phyloP scores from a whole-genome alignment of 1,140 invertebrate species.

The Procambarus virginalis region DNA sequence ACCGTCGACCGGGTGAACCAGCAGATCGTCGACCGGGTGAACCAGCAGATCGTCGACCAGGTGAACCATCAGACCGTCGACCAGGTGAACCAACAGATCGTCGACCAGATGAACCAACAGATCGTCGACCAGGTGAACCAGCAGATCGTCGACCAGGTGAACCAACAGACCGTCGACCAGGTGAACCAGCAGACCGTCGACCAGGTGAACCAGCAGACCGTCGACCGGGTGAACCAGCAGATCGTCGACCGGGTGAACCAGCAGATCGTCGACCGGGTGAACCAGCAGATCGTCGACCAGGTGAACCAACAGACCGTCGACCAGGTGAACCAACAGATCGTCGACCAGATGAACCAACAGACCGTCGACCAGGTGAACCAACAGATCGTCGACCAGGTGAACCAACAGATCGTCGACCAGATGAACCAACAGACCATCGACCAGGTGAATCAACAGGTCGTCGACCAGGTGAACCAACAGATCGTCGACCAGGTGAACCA shows the following conservation, averaged over 20 bases:
- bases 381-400: background rate
- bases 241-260: conserved; percentile 43
- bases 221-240: conserved; percentile 34
- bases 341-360: background rate
- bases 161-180: conserved; percentile 2
- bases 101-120: conserved; percentile 14
- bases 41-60: conserved; percentile 26
- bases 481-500: conserved; percentile 38
- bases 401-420: conserved; percentile 7
- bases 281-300: background rate
- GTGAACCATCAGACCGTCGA: conserved; percentile 36
- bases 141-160: background rate
- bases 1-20: conserved; percentile 37
- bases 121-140: conserved; percentile 11
- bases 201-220: conserved; percentile 30
- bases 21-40: conserved; percentile 29
- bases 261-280: conserved; percentile 17
- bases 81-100: background rate
- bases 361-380: conserved; percentile 11
- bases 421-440: background rate
- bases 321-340: conserved; percentile 22
- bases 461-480: conserved; percentile 19
- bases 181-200: conserved; percentile 12
- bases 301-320: conserved; percentile 1
- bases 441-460: conserved; percentile 18